These are phyloP conservation scores for Polyodon spathula DNA, from an alignment of 2,113 vertebrate genomes.

Conservation along the genomic window DNA sequence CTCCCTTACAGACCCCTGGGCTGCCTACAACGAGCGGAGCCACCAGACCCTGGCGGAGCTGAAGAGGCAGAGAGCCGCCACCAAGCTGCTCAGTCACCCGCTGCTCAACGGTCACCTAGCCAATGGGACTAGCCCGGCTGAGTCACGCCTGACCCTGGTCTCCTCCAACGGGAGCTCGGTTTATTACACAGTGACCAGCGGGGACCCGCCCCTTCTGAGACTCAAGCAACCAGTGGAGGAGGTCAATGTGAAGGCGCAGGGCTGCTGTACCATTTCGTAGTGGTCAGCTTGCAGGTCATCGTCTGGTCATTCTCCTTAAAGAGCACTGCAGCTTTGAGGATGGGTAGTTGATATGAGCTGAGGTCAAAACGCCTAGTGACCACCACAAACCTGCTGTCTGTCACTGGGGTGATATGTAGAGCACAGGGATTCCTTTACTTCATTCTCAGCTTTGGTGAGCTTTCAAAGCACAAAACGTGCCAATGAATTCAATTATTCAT, in stretches of 20 bases:
- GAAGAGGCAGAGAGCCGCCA: constrained; percentile 82
- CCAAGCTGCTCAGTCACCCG: constrained; percentile 78
- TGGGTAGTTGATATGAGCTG: too few relatives aligned
- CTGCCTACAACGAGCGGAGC: constrained; percentile 62
- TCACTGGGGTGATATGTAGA: too few relatives aligned
- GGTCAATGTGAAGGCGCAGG: constrained; percentile 68
- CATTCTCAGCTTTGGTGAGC: too few relatives aligned
- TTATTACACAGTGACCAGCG: constrained; percentile 84
- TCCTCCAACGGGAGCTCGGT: constrained; percentile 82
- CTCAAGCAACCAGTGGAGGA: constrained; percentile 88
- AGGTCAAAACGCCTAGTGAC: too few relatives aligned
- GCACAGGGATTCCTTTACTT: too few relatives aligned
- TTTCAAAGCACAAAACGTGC: too few relatives aligned
- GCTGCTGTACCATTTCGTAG: constrained; percentile 90
- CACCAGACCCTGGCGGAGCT: constrained; percentile 87
- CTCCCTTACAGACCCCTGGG: constrained; percentile 50
- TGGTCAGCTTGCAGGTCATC: background rate
- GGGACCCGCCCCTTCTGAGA: constrained; percentile 84
- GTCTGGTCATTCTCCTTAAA: too few relatives aligned
- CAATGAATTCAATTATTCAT: too few relatives aligned
- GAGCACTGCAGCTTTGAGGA: too few relatives aligned
- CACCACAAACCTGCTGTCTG: too few relatives aligned
- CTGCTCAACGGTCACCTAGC: constrained; percentile 79
- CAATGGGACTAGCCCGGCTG: constrained; percentile 59
- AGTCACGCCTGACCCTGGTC: constrained; percentile 76